phyloP scores from a whole-genome alignment of 2,888 invertebrate species.

The Crematogaster levior region DNA sequence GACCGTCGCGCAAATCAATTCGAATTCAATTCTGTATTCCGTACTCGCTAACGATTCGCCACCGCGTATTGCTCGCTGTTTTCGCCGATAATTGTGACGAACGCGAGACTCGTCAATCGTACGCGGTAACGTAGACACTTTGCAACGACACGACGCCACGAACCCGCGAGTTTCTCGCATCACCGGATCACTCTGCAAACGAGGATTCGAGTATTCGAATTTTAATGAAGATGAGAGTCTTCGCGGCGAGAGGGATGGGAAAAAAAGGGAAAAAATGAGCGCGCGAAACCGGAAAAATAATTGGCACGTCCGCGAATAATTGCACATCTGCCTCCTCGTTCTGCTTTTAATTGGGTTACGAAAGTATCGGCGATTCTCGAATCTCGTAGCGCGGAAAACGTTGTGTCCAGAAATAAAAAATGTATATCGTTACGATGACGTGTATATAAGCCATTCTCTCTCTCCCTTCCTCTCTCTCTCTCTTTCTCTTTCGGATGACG shows the following conservation, averaged over 20 bases:
- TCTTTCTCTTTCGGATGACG: neutral
- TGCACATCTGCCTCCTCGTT: neutral
- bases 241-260: neutral
- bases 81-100: conserved; percentile 68
- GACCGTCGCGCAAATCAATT: conserved; percentile 60
- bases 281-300: conserved; percentile 31
- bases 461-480: neutral
- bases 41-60: conserved; percentile 63
- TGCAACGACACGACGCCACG: neutral
- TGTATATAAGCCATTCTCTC: neutral
- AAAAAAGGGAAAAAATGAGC: neutral
- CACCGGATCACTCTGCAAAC: neutral
- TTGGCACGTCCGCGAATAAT: conserved; percentile 44
- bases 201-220: conserved; percentile 3
- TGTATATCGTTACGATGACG: neutral
- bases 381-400: neutral
- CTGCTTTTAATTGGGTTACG: conserved; percentile 33
- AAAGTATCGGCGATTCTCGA: conserved; percentile 22
- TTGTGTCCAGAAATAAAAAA: neutral
- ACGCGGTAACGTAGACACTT: neutral
- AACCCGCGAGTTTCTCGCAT: neutral
- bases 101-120: conserved; percentile 34
- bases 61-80: conserved; percentile 50
- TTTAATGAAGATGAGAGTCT: conserved; percentile 35
- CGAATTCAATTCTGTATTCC: conserved; percentile 66